These are phyloP conservation scores for Varanus komodoensis DNA, from an alignment of 2,113 vertebrate genomes.

Conservation along the genomic window DNA sequence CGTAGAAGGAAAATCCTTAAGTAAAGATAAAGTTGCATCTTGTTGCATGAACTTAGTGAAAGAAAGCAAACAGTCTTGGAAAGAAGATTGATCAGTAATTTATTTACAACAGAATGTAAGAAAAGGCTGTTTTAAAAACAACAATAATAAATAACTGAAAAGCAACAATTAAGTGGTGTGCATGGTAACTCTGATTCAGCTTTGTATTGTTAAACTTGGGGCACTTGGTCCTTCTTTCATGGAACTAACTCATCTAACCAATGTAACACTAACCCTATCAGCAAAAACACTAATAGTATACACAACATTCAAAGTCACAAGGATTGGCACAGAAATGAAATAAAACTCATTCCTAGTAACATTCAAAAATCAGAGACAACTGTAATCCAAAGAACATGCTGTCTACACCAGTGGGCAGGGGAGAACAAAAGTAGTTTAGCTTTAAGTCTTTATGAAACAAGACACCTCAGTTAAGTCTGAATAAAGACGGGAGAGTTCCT, in stretches of 20 bases:
- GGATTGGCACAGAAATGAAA: constrained; percentile 52
- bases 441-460: constrained; percentile 57
- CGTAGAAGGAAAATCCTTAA: background rate
- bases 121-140: constrained; percentile 79
- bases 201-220: constrained; percentile 43
- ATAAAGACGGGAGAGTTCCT: constrained; percentile 62
- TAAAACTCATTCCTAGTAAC: constrained; percentile 58
- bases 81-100: constrained; percentile 83
- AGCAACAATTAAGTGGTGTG: constrained; percentile 67
- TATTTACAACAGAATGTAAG: constrained; percentile 86
- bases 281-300: constrained; percentile 47
- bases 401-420: constrained; percentile 56
- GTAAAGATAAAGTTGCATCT: background rate
- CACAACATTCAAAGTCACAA: constrained; percentile 49
- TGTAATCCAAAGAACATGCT: constrained; percentile 63
- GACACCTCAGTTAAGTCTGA: constrained; percentile 57
- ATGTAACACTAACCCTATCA: constrained; percentile 51
- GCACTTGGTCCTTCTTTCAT: constrained; percentile 73
- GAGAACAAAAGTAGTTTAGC: constrained; percentile 59
- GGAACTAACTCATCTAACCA: constrained; percentile 60
- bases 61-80: constrained; percentile 60
- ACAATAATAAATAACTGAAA: constrained; percentile 84
- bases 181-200: constrained; percentile 53
- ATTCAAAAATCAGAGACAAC: constrained; percentile 53
- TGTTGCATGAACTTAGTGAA: background rate